These are phyloP conservation scores for Psittacula echo DNA, from an alignment of 2,797 vertebrate genomes.

Conservation along the genomic window DNA sequence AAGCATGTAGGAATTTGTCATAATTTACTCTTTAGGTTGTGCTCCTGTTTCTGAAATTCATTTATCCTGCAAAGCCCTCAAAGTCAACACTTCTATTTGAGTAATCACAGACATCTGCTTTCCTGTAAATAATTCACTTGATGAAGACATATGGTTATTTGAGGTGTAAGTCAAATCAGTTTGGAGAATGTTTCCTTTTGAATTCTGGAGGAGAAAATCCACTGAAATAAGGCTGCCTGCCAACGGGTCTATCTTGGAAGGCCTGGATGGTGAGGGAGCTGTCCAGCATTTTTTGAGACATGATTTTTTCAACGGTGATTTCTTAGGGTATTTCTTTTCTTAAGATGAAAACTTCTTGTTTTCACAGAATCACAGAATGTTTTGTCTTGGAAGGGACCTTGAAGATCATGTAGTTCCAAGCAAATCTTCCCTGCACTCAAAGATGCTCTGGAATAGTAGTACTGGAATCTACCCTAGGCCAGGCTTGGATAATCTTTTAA, in stretches of 20 bases:
- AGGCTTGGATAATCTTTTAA: neutral
- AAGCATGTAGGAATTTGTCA: neutral
- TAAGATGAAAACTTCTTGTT: neutral
- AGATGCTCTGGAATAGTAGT: neutral
- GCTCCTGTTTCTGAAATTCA: conserved; percentile 27
- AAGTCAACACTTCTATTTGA: conserved; percentile 23
- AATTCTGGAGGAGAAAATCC: conserved; percentile 19
- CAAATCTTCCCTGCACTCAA: neutral
- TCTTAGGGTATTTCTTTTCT: neutral
- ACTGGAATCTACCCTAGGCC: neutral
- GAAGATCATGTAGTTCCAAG: neutral
- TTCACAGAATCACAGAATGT: too few relatives aligned
- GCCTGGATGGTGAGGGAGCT: neutral
- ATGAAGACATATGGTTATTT: conserved; percentile 10
- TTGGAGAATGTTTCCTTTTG: conserved; percentile 34
- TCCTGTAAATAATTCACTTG: neutral
- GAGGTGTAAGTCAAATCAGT: neutral
- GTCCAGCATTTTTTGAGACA: rapidly evolving
- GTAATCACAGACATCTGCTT: conserved; percentile 20
- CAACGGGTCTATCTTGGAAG: neutral
- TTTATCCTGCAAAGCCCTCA: conserved; percentile 40
- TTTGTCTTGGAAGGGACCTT: neutral
- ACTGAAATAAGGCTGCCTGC: neutral
- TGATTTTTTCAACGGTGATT: neutral
- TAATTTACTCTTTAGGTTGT: conserved; percentile 20